Conservation (phyloP, 1,140 invertebrate genomes). For the Drosophila malerkotliana region DNA sequence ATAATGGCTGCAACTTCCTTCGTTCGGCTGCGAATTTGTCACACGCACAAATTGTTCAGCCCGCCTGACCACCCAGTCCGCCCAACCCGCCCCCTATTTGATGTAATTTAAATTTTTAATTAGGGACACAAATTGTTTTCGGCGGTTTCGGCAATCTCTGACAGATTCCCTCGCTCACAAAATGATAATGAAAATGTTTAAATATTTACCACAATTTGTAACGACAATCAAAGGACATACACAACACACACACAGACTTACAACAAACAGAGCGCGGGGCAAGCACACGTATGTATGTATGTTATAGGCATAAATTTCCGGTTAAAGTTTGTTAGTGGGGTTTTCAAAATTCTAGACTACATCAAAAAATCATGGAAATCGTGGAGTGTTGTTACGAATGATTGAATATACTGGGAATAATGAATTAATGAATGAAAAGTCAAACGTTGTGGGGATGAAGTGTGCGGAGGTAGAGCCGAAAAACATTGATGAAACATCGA, state of each 20-base stretch:
- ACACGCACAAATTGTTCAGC: constrained; percentile 67
- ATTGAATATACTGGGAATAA: constrained; percentile 27
- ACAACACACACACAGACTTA: constrained; percentile 25
- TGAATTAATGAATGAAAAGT: constrained; percentile 25
- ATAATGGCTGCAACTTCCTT: constrained; percentile 60
- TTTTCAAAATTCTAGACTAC: constrained; percentile 55
- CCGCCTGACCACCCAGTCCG: constrained; percentile 1
- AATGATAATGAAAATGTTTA: constrained; percentile 81
- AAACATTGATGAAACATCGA: constrained; percentile 67
- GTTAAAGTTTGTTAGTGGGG: constrained; percentile 31
- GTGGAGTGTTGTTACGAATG: constrained; percentile 14
- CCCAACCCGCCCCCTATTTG: constrained; percentile 42
- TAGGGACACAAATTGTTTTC: constrained; percentile 80
- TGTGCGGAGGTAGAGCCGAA: constrained; percentile 53
- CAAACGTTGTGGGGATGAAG: constrained; percentile 9
- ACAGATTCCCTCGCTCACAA: constrained; percentile 66
- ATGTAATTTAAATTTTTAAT: constrained; percentile 82
- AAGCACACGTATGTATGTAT: constrained; percentile 13
- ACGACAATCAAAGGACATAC: constrained; percentile 46
- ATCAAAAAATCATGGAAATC: constrained; percentile 32
- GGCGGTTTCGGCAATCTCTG: constrained; percentile 75
- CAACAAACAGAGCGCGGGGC: constrained; percentile 16
- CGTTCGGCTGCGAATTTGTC: constrained; percentile 62
- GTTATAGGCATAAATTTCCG: constrained; percentile 18
- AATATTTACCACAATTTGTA: constrained; percentile 78